Evolutionary conservation across 2,797 vertebrate genomes (phyloP), one percentile per base, ranked within the genome.

Genomic region (Neosilurus hyrtlii): DNA sequence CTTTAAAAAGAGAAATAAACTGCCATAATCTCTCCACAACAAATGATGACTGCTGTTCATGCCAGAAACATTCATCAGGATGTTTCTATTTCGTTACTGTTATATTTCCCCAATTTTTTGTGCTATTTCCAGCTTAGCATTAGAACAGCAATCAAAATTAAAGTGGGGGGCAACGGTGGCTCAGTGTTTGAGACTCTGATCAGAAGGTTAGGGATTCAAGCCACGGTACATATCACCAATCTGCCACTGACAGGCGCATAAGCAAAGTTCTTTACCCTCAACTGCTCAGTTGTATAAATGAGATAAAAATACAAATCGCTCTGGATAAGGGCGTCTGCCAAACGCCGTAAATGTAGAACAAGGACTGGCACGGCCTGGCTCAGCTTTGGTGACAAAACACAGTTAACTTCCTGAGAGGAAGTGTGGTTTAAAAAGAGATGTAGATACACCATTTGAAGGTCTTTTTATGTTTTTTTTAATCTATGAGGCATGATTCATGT

Each of bases 41-140:
- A 30, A 56, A 56, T 74, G 30, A 74, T 20, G 52, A 74, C 1
- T 54, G 70, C 3, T 9, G 14, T 26, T 54, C 51, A 72, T 26
- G 70, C n/a, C 70, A 10, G 70, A 72, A 26, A 54, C 51, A 54
- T 54, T 54, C 52, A 56, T 74, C 72, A 57, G 72, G 72, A 54
- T 15, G 30, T 56, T 74, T 56, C 24, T 20, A 22, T 61, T 8
- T 22, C 16, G 54, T 49, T 49, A 61, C 37, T 59, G 15, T 15
- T 77, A 20, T 52, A 15, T 62, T 62, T 24, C 35, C 14, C 3
- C 35, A 43, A 61, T 43, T 76, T 30, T 56, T 35, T 37, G 30
- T 22, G 14, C 20, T 43, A 43, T 76, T 76, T 76, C 43, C 59
- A 61, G 74, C 20, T 49, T 57, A 49, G 57, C 35, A 77, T 16